Base-by-base conservation (phyloP, 1,140 invertebrate species). In the Drosophila ercepeae region DNA sequence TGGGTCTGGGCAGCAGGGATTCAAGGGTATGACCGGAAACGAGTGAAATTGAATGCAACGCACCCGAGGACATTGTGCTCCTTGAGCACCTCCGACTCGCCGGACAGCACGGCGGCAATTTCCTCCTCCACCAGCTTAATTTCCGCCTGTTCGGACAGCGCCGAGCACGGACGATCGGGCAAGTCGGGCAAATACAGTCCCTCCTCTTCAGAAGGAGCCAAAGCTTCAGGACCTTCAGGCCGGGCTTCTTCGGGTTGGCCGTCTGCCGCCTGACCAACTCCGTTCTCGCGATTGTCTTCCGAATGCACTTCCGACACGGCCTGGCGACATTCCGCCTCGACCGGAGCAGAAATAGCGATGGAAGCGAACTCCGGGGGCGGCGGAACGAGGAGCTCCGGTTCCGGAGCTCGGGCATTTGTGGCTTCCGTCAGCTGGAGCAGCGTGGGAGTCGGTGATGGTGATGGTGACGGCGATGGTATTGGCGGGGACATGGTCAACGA, bases 11-110 rank as follows among this genome's bases (percentile, higher is more conserved):
- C n/a, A n/a, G 16, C 14, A 7, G 19, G 39, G 16, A 19, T 7
- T 42, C 16, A 14, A 25, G 27, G 27, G 25, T 16, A 25, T 14
- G 19, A 51, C 32, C 21, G 54, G 58, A 42, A 57, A 57, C 39
- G 49, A 36, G 46, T 61, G 16, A 83, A 70, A 75, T 78, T 88
- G 74, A 63, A 58, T 53, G 53, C 23, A 54, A 90, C 91, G 92
- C 92, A 95, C 95, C 94, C 94, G 65, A 95, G 91, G 21, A 94
- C 92, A 75, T 94, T 94, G 75, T 95, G 92, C 52, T 95, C 94
- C 71, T 93, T 92, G 18, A 94, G 76, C 63, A 95, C 92, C 89
- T 95, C 94, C 16, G 94, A 93, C 63, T 95, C 94, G 52, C 94
- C 94, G 13, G 94, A 93, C 74, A 95, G 93, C 49, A 95, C 90